Percentiles rank a stretch among this genome's conserved stretches.
phyloP scores from a whole-genome alignment of 2,888 invertebrate genomes.

The Artemia sp. region DNA sequence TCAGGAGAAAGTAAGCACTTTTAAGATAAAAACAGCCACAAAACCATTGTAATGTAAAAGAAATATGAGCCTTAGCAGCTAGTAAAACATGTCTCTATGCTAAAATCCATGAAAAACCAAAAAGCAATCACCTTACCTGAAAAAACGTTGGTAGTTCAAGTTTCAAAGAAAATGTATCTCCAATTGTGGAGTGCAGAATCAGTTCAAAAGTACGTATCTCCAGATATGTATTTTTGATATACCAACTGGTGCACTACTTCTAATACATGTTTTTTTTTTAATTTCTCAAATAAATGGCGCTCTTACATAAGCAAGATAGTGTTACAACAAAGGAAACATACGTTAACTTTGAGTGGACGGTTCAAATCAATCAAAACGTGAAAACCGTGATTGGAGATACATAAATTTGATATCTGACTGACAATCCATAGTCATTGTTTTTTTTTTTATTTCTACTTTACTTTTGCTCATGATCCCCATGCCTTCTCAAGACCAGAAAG shows the following conservation, averaged over 20 bases:
- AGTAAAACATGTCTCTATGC: too few relatives aligned
- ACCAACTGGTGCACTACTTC: not conserved
- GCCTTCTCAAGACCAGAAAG: too few relatives aligned
- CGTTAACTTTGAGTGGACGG: not conserved
- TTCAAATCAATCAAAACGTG: not conserved
- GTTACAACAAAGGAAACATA: slow-evolving; percentile 9
- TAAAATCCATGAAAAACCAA: too few relatives aligned
- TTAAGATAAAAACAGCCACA: too few relatives aligned
- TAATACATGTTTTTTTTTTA: not conserved
- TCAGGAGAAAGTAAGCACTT: not conserved
- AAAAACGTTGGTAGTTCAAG: not conserved
- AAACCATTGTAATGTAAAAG: slow-evolving; percentile 1
- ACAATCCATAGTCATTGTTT: too few relatives aligned
- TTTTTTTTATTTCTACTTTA: too few relatives aligned
- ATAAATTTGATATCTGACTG: slow-evolving; percentile 6
- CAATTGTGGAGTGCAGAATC: slow-evolving; percentile 2
- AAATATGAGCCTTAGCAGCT: slow-evolving; percentile 8
- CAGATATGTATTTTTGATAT: slow-evolving; percentile 13
- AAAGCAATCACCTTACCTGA: slow-evolving; percentile 7
- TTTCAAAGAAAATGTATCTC: not conserved
- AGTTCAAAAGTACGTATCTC: slow-evolving; percentile 9
- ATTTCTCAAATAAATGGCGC: not conserved
- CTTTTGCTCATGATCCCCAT: too few relatives aligned
- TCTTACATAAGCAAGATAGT: slow-evolving; percentile 3
- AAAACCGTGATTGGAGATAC: slow-evolving; percentile 1